A percentile compares a stretch with the other conserved stretches of the same genome.
Evolutionary conservation across 2,113 vertebrate genomes (phyloP).

Genomic region (Madoqua kirkii): DNA sequence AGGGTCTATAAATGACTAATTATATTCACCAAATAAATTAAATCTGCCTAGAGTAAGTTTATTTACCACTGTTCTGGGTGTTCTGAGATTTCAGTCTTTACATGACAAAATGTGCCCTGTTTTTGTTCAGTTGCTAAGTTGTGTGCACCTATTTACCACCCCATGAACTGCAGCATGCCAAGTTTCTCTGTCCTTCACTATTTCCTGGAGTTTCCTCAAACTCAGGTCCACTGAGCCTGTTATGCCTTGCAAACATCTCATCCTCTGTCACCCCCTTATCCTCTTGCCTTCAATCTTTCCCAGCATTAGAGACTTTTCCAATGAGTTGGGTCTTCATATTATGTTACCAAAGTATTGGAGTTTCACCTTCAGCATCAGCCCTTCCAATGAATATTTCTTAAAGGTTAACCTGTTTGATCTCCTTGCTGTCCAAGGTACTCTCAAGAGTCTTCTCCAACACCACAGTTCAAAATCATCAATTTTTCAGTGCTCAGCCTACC

Average conservation of each 20-base stretch:
- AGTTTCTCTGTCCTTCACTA: background rate
- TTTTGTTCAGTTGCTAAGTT: background rate
- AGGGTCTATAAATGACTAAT: background rate
- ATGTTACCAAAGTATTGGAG: background rate
- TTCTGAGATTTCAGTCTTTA: background rate
- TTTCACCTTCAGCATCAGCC: background rate
- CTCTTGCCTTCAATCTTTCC: background rate
- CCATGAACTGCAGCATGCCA: background rate
- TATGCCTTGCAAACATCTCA: background rate
- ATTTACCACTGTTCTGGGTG: background rate
- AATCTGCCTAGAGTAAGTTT: background rate
- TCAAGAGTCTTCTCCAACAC: background rate
- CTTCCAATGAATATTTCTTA: background rate
- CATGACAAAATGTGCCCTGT: background rate
- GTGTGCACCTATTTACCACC: background rate
- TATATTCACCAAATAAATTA: background rate
- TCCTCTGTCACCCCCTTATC: background rate
- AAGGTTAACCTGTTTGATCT: background rate
- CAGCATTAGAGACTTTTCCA: background rate
- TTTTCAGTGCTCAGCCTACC: background rate
- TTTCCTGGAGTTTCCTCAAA: background rate
- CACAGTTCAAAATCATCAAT: background rate
- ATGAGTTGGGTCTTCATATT: background rate
- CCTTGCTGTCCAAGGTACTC: background rate
- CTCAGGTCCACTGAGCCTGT: background rate